Percentiles rank a stretch among this genome's conserved stretches.
phyloP scores from a whole-genome alignment of 1,140 invertebrate species.

The Drosophila grimshawi region DNA sequence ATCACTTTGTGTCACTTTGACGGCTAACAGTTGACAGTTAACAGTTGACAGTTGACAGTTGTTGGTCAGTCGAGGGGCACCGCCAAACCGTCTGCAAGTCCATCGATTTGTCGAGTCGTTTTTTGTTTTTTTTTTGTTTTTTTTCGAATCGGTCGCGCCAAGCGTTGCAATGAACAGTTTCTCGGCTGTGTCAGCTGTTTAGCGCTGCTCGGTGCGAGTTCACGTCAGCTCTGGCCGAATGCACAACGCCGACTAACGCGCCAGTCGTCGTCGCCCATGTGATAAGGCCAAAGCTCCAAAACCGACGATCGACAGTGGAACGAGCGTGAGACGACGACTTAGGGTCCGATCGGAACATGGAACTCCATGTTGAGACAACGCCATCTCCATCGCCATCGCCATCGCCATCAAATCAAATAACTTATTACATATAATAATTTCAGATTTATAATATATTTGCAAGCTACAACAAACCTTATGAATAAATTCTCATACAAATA shows the following conservation, averaged over 20 bases:
- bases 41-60: no score
- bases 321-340: slow-evolving; percentile 17
- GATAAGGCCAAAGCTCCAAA: slow-evolving; percentile 40
- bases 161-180: slow-evolving; percentile 1
- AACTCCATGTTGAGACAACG: not conserved
- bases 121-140: no score
- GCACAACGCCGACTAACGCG: slow-evolving; percentile 70
- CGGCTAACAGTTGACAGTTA: not conserved
- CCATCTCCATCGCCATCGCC: no score
- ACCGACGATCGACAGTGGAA: slow-evolving; percentile 15
- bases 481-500: no score
- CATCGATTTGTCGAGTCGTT: not conserved
- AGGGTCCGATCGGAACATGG: slow-evolving; percentile 13
- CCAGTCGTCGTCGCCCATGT: slow-evolving; percentile 23
- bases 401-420: no score
- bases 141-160: not conserved
- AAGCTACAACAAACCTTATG: no score
- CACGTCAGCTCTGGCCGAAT: slow-evolving; percentile 73
- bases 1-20: slow-evolving; percentile 2
- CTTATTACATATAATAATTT: no score
- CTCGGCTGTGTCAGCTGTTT: not conserved
- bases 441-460: no score
- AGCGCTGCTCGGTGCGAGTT: slow-evolving; percentile 17
- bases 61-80: not conserved
- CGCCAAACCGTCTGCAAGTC: slow-evolving; percentile 9